Evolutionary conservation across 2,888 invertebrate genomes (phyloP).

Genomic region (Megaustenia siamemsis): DNA sequence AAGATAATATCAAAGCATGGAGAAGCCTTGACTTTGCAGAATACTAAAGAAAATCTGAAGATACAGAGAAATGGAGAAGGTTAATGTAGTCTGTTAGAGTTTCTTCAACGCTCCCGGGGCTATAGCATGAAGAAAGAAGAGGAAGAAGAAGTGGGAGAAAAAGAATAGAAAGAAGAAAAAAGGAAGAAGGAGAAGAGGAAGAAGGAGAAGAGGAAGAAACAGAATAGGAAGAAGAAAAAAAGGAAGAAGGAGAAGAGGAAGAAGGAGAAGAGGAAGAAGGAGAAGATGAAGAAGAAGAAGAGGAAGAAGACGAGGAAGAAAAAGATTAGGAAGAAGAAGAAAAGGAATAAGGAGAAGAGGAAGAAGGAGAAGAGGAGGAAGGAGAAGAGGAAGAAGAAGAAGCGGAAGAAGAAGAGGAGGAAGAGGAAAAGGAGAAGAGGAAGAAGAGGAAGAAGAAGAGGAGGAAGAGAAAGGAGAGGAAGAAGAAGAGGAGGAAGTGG

Average conservation of each 20-base stretch:
- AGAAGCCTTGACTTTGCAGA: too few relatives aligned
- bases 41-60: too few relatives aligned
- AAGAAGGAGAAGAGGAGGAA: not conserved
- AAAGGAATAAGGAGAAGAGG: not conserved
- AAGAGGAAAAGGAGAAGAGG: slow-evolving; percentile 28
- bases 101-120: too few relatives aligned
- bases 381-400: slow-evolving; percentile 18
- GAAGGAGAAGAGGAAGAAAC: not conserved
- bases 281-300: not conserved
- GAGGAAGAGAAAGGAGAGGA: slow-evolving; percentile 22
- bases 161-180: too few relatives aligned
- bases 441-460: slow-evolving; percentile 30
- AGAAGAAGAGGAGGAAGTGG: not conserved
- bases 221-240: not conserved
- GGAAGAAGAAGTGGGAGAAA: too few relatives aligned
- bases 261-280: slow-evolving; percentile 35
- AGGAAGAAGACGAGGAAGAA: not conserved
- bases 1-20: too few relatives aligned
- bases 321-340: not conserved
- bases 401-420: slow-evolving; percentile 18
- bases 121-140: too few relatives aligned
- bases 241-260: slow-evolving; percentile 21
- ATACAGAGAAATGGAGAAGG: too few relatives aligned
- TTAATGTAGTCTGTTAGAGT: too few relatives aligned
- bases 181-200: not conserved